Conservation (phyloP, 2,113 vertebrate species). For the Bolborhynchus lineola region DNA sequence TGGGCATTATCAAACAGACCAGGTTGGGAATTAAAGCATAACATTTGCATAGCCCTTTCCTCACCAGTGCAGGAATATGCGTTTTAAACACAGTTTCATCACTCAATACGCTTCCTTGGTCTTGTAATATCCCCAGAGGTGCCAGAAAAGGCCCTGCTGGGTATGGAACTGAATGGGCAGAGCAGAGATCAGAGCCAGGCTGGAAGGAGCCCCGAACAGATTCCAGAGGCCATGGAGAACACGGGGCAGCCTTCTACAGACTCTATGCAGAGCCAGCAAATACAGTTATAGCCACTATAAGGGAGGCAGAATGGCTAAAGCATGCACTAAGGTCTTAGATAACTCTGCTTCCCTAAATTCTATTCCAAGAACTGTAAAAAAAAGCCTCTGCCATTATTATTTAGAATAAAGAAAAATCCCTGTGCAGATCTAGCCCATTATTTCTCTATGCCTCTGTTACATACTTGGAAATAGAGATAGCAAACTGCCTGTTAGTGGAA, state of each 20-base stretch:
- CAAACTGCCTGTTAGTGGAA: neutral
- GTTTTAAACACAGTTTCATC: neutral
- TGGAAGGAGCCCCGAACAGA: neutral
- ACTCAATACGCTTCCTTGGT: neutral
- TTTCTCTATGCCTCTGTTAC: neutral
- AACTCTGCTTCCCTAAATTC: neutral
- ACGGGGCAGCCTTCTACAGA: neutral
- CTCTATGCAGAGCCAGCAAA: neutral
- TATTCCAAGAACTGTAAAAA: neutral
- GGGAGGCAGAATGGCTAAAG: neutral
- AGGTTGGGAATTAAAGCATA: neutral
- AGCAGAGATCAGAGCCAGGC: neutral
- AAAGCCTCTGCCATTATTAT: neutral
- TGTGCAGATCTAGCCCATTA: neutral
- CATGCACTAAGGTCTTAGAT: neutral
- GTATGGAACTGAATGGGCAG: neutral
- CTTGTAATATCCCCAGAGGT: neutral
- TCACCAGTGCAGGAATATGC: neutral
- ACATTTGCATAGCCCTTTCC: neutral
- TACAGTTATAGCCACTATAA: neutral
- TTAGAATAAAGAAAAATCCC: neutral
- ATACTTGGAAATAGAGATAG: rapidly evolving
- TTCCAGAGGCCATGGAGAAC: neutral
- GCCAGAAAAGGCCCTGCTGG: neutral
- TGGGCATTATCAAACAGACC: neutral